Base-by-base conservation (phyloP, 2,113 vertebrate genomes). In the Canis aureus region DNA sequence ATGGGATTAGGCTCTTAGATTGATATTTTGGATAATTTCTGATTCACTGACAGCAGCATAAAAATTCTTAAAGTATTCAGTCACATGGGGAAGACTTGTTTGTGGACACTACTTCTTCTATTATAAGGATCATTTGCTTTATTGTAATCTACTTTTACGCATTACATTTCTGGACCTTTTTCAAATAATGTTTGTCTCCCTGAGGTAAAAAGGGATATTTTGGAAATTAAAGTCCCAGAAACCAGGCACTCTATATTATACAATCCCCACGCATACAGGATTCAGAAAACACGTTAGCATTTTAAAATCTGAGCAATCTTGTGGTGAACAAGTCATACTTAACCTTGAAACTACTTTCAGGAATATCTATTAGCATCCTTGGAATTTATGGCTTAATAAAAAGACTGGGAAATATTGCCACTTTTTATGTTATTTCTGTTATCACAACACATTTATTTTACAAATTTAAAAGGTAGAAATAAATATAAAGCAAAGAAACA, bases 401-500 rank as follows among this genome's bases (percentile, higher is more conserved):
- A 93, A 73, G 38, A 69, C 55, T 49, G 35, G 3, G n/a, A 90
- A 67, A 84, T 66, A 79, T 19, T 59, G 49, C 12, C 20, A 90
- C n/a, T 91, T 84, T 94, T 90, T 57, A 38, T 43, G 35, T 11
- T 67, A 62, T 95, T 84, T 95, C 59, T 84, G 17, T 93, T 89
- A 88, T 64, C 69, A 62, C 10, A 74, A 20, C 22, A 89, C 57
- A 25, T 67, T 88, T 93, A 23, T 35, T 67, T 93, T 84, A 15
- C 1, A 89, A 76, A 20, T 89, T 94, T 96, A 94, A 32, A 83
- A 92, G 55, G 51, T 55, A 19, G 43, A 69, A 11, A 29, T 38
- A 89, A 69, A 83, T 88, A 81, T 62, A 88, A 95, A 91, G 5
- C 32, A 83, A 92, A 97, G 73, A 74, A 67, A 83, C 11, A 84